Evolutionary conservation across 2,797 vertebrate species (phyloP).

Genomic region (Cheirogaleus major): DNA sequence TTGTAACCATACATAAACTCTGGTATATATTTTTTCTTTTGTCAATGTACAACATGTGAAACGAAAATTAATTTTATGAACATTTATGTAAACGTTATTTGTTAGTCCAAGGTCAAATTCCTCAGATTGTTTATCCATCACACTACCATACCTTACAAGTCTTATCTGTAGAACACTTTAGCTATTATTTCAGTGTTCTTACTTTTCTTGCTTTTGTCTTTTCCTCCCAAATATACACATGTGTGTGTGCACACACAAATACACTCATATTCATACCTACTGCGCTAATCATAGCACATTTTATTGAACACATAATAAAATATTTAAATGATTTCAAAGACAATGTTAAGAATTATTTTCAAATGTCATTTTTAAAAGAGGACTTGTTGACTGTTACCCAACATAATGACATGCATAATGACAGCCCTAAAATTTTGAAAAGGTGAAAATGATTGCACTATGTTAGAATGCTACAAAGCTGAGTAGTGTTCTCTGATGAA

Average conservation of each 20-base stretch:
- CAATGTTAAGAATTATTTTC: neutral
- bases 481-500: neutral
- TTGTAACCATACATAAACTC: neutral
- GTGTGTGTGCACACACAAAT: neutral
- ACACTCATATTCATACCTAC: neutral
- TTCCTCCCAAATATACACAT: neutral
- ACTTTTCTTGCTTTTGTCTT: neutral
- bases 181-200: neutral
- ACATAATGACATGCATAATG: neutral
- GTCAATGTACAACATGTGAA: neutral
- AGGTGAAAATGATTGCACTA: neutral
- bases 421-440: neutral
- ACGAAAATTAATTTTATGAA: neutral
- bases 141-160: neutral
- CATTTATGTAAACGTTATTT: neutral
- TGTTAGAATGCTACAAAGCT: neutral
- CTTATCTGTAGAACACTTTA: neutral
- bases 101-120: neutral
- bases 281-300: neutral
- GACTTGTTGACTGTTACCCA: neutral
- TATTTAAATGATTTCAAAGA: neutral
- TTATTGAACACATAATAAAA: neutral
- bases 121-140: neutral
- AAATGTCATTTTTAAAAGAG: slow-evolving; percentile 27
- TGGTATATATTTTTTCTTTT: neutral